Base-by-base conservation (phyloP, 2,888 invertebrate genomes). In the Lobophora halterata region DNA sequence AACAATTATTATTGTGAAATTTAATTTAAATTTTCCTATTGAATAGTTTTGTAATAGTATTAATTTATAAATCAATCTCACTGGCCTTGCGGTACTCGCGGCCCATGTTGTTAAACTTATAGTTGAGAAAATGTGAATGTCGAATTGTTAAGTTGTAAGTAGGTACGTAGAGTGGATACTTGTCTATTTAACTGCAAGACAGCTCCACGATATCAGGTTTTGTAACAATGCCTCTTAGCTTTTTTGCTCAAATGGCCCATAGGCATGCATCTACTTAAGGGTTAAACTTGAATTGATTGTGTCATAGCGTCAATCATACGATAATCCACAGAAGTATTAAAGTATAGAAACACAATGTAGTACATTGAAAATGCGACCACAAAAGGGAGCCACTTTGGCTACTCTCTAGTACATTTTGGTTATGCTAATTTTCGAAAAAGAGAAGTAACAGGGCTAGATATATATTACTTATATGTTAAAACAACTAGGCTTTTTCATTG, bases 1-100 rank as follows among this genome's bases (percentile, higher is more conserved):
- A 79, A 78, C 71, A 67, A 68, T 70, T 74, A 71, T 67, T 46
- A 50, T 52, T 53, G 50, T 53, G 53, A 53, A 53, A 53, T 53
- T 50, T 37, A 48, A 48, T 52, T 49, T 44, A 34, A 41, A 43
- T 49, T 61, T 58, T 58, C 52, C 55, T 55, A 61, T 48, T 45
- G 37, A 52, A 56, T 46, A 44, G 56, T 58, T 62, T 62, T 58
- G 62, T 56, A 61, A 63, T 57, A 55, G 47, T 53, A 54, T 55
- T 55, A 49, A 55, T 58, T 55, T 36, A 31, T 52, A 25, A 25
- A 45, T 52, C 58, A 55, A 63, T 63, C 55, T 61, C 49, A 61
- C 29, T 46, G 57, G 55, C 68, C 46, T 46, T 41, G 45, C 17
- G 14, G 8, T 26, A 5, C 11, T 10, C 9, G 11, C 34, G 20